These are phyloP conservation scores for Oreochromis spilurus DNA, from an alignment of 2,113 vertebrate species.

Conservation along the genomic window DNA sequence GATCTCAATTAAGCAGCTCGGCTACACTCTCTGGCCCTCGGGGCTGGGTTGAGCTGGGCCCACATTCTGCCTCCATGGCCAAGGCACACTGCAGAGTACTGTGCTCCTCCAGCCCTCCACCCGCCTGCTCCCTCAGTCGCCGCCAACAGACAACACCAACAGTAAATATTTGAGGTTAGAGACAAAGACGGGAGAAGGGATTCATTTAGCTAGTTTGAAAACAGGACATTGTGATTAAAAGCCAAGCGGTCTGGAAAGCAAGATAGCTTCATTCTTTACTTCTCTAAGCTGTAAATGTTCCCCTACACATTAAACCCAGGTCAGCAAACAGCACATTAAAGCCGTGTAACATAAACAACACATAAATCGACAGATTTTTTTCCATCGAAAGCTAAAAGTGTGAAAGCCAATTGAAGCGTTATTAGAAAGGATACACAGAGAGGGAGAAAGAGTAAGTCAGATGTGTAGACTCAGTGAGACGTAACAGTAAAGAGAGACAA, in stretches of 20 bases:
- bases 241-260: slow-evolving; percentile 19
- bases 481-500: not conserved
- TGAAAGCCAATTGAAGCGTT: rapidly evolving
- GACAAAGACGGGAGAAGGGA: slow-evolving; percentile 70
- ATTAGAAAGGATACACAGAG: not conserved
- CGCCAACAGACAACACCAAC: slow-evolving; percentile 64
- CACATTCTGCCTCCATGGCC: slow-evolving; percentile 49
- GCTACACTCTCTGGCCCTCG: slow-evolving; percentile 41
- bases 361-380: not conserved
- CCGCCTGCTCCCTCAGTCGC: slow-evolving; percentile 22
- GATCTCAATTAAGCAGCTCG: slow-evolving; percentile 74
- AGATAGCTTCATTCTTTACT: slow-evolving; percentile 2
- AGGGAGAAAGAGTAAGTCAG: not conserved
- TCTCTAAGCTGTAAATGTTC: slow-evolving; percentile 5
- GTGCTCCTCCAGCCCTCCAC: slow-evolving; percentile 29
- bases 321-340: not conserved
- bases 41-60: slow-evolving; percentile 44
- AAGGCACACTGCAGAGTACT: slow-evolving; percentile 47
- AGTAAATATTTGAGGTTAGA: slow-evolving; percentile 75
- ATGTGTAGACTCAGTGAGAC: too few species aligned
- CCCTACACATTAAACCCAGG: not conserved
- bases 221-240: slow-evolving; percentile 71
- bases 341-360: not conserved
- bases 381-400: not conserved
- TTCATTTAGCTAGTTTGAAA: slow-evolving; percentile 69